Conservation (phyloP, 2,888 invertebrate species). For the Lapara coniferarum region DNA sequence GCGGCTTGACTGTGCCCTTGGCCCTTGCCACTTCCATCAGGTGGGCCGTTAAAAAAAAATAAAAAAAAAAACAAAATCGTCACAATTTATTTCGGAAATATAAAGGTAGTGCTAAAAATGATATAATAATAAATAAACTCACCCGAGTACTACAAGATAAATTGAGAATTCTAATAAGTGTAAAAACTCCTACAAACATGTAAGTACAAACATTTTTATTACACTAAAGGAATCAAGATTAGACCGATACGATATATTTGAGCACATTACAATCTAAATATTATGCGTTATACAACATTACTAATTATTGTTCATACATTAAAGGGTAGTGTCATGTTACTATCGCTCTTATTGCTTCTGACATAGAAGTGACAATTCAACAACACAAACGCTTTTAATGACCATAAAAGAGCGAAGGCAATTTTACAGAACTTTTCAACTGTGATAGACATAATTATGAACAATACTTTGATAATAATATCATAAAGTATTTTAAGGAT, state of each 20-base stretch:
- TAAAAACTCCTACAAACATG: conserved; percentile 28
- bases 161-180: conserved; percentile 9
- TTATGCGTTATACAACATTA: conserved; percentile 28
- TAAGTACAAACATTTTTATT: conserved; percentile 47
- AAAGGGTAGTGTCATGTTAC: not conserved
- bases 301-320: not conserved
- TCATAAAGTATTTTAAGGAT: no score
- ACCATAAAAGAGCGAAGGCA: no score
- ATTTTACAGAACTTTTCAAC: no score
- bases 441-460: no score
- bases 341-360: not conserved
- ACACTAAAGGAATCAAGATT: conserved; percentile 47
- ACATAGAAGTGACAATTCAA: not conserved
- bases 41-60: no score
- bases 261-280: conserved; percentile 42
- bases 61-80: no score
- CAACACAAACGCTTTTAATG: no score
- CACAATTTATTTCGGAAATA: no score
- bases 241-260: conserved; percentile 58
- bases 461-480: no score
- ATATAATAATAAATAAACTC: not conserved
- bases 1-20: no score
- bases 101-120: no score
- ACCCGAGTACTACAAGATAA: not conserved
- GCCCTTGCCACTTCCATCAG: no score